Conservation (phyloP, 2,888 invertebrate species). For the Scaptomyza parva region DNA sequence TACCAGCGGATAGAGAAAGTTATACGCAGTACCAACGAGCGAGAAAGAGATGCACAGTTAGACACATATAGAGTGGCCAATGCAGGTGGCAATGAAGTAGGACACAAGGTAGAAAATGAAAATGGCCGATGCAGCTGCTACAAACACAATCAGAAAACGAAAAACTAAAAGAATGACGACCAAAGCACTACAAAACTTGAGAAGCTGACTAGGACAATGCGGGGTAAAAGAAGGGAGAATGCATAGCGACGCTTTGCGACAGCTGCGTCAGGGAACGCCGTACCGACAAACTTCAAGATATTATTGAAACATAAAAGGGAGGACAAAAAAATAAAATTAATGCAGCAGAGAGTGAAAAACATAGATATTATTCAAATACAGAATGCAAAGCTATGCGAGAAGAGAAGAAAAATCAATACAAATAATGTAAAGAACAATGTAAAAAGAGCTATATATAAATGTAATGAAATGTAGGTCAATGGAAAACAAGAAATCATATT, state of each 20-base stretch:
- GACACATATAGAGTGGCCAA: constrained; percentile 12
- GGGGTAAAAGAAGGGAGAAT: neutral
- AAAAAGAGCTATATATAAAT: neutral
- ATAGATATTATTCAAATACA: neutral
- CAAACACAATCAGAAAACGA: constrained; percentile 54
- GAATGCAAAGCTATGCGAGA: neutral
- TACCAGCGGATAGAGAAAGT: constrained; percentile 2
- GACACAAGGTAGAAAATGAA: constrained; percentile 67
- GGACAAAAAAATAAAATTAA: constrained; percentile 12
- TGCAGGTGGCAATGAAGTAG: constrained; percentile 62
- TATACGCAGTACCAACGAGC: too few species aligned
- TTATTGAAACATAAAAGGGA: constrained; percentile 20
- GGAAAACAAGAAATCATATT: too few species aligned
- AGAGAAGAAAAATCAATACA: neutral
- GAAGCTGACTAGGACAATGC: constrained; percentile 15
- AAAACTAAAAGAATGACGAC: constrained; percentile 38
- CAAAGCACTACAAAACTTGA: constrained; percentile 31
- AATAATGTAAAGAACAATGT: neutral
- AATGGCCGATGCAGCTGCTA: constrained; percentile 68
- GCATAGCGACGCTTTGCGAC: constrained; percentile 39
- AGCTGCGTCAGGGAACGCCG: constrained; percentile 62
- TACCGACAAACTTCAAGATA: constrained; percentile 29
- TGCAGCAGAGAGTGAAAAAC: neutral
- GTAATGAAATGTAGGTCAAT: too few species aligned
- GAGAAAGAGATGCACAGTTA: neutral